Percentiles rank a stretch among this genome's conserved stretches.
phyloP scores from a whole-genome alignment of 2,888 invertebrate species.

The Limnephilus rhombicus region DNA sequence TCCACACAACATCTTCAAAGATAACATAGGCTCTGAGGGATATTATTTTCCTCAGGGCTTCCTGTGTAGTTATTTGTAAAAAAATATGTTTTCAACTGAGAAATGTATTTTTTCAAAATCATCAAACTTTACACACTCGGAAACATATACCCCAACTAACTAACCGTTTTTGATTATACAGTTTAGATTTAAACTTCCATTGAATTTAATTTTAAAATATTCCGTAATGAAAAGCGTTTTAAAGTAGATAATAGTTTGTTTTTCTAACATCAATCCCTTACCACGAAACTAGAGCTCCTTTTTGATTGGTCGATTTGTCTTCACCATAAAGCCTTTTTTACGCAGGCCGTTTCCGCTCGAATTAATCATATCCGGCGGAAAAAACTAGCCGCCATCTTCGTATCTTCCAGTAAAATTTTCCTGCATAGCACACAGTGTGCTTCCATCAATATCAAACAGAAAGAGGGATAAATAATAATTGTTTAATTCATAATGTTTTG shows the following conservation, averaged over 20 bases:
- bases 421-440: not conserved
- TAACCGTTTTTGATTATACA: not conserved
- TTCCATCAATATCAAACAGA: not conserved
- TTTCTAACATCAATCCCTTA: conserved; percentile 17
- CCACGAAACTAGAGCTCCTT: not conserved
- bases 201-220: not conserved
- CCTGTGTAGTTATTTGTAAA: too few species aligned
- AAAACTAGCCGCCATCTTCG: conserved; percentile 48
- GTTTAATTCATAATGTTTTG: too few species aligned
- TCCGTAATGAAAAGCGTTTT: not conserved
- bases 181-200: not conserved
- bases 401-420: not conserved
- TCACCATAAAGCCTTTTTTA: conserved; percentile 45
- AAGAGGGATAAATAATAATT: not conserved
- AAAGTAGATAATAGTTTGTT: not conserved
- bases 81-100: too few species aligned
- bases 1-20: too few species aligned
- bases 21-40: too few species aligned
- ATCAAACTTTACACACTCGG: too few species aligned
- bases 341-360: conserved; percentile 54
- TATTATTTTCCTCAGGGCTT: too few species aligned
- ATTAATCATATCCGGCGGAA: conserved; percentile 60
- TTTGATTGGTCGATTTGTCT: conserved; percentile 25
- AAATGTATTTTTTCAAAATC: too few species aligned
- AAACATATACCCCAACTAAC: too few species aligned